Evolutionary conservation across 2,888 invertebrate species (phyloP), one percentile per base, ranked within the genome.

Genomic region (Gisinianus flammeolus): DNA sequence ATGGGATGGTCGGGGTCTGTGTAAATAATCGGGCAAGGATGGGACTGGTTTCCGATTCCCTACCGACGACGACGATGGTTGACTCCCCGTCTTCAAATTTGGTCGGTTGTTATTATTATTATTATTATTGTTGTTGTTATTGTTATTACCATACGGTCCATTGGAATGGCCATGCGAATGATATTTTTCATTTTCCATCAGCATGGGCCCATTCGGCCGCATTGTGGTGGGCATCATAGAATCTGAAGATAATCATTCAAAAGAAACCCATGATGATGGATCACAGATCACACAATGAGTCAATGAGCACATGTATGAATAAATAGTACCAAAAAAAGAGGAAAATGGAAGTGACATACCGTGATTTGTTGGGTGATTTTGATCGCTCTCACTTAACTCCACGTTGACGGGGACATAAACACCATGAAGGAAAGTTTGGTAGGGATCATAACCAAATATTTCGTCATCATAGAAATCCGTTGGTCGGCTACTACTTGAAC

Each of bases 401-500:
- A 31, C 71, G 2, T 68, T 33, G 35, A 75, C 78, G 12, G 85
- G 83, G 5, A 85, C 83, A 31, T 85, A 85, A 10, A 85, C 84
- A 16, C 85, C 85, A 72, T 85, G 85, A 28, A 82, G 79, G 44
- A 85, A 85, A 5, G 83, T 85, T 80, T 85, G 85, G 28, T 85
- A 85, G 4, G 85, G 85, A 76, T 84, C 84, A 76, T 81, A 85
- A 0, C 85, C 85, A 75, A 85, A 85, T n/a, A 85, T 85, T 72
- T 85, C 85, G 68, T 85, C 85, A 71, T 85, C 85, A 44, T 85
- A 85, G 69, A 84, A 85, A 24, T 85, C 85, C n/a, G 82, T 83
- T 5, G 83, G 85, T n/a, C 83, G 77, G n/a, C 79, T 82, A 67
- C 79, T 80, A 28, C 77, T 82, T 2, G 77, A 78, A 0, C 79